Conservation (phyloP, 2,888 invertebrate genomes). For the Drosophila anomelani region DNA sequence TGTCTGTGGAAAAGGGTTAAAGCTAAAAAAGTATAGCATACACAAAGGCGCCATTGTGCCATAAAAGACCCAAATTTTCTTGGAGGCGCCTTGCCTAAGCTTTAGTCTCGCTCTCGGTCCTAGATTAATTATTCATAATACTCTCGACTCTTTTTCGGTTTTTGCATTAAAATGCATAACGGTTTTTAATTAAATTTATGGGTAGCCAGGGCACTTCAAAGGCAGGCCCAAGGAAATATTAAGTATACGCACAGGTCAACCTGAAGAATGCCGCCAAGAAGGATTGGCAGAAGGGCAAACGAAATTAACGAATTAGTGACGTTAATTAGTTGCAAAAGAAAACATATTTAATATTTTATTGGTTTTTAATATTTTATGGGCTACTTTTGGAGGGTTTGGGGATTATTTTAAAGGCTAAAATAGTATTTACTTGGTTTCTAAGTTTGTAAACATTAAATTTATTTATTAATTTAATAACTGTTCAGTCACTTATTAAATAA, state of each 20-base stretch:
- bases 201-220: conserved; percentile 29
- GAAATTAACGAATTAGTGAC: background rate
- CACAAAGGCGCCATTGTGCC: conserved; percentile 79
- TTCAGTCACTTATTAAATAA: background rate
- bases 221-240: conserved; percentile 18
- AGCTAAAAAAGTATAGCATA: conserved; percentile 77
- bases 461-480: background rate
- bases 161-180: conserved; percentile 73
- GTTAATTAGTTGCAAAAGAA: no score
- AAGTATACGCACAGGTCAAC: conserved; percentile 33
- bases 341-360: no score
- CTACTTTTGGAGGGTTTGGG: background rate
- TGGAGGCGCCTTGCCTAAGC: conserved; percentile 42
- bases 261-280: background rate
- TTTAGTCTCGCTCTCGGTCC: conserved; percentile 32
- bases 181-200: conserved; percentile 57
- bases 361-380: background rate
- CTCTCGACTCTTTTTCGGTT: conserved; percentile 40
- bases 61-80: conserved; percentile 72
- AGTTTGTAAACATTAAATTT: background rate
- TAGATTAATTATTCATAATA: conserved; percentile 72
- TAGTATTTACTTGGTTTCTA: background rate
- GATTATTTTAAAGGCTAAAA: background rate
- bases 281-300: background rate
- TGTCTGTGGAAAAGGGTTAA: conserved; percentile 64